Base-by-base conservation (phyloP, 92 coral and sea anemone genomes). In the Paragorgia papillata region DNA sequence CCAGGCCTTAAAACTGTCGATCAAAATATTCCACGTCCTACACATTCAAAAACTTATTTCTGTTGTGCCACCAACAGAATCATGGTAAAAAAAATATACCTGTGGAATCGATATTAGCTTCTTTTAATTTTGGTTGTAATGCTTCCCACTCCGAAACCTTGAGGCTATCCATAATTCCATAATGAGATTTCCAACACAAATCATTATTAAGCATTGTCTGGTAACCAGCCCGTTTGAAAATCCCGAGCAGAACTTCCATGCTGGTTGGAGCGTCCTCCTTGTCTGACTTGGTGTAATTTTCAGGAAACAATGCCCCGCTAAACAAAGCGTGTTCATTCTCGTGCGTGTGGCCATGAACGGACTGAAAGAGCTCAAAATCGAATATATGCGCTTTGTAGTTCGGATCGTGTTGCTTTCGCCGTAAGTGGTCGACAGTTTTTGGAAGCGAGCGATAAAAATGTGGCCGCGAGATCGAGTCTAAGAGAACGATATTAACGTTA, bases 381-480 rank as follows among this genome's bases (percentile, higher is more conserved):
- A 71, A 71, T 20, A 71, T 53, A 20, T 71, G 78, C 29, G 78
- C 51, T 44, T 79, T 65, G 10, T 86, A 81, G 20, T 79, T 79
- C 17, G 89, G 73, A 7, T 83, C 76, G 6, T 65, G 69, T 7
- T 71, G 63, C 92, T 90, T 90, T 14, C 69, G 66, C 32, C 82
- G 85, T 54, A 92, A 85, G 7, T 75, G 50, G 44, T 85, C 79
- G 15, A 86, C 69, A 9, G 97, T 90, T 66, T 82, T 76, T 0
- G 92, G 97, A 49, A 92, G 59, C 20, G 97, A 92, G 51, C 97
- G 96, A 69, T 83, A 90, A 75, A 92, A 92, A 66, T 92, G 97
- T 57, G 96, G 89, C 46, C 97, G 76, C 46, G 96, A 85, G 26
- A 90, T 76, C 0, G 97, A 92, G 33, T 92, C 97, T 22, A 88